Conservation (phyloP, 2,888 invertebrate species). For the Trissolcus brochymenae region DNA sequence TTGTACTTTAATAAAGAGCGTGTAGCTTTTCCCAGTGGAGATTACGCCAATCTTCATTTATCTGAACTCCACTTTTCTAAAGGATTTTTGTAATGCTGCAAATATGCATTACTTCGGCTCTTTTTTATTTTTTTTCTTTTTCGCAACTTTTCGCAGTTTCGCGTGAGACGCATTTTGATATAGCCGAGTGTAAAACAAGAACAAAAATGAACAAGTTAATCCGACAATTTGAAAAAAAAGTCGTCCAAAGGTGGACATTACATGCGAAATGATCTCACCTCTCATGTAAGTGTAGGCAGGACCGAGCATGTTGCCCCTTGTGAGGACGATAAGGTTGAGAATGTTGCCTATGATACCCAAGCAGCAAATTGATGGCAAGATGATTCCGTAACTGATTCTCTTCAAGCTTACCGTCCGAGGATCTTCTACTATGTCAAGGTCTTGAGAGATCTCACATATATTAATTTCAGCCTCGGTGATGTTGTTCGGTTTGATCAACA, state of each 20-base stretch:
- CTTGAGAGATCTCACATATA: constrained; percentile 56
- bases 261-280: constrained; percentile 77
- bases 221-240: constrained; percentile 4
- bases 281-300: constrained; percentile 89
- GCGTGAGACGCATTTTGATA: no score
- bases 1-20: constrained; percentile 14
- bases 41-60: constrained; percentile 17
- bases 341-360: constrained; percentile 87
- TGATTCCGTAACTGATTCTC: constrained; percentile 82
- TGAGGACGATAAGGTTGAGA: constrained; percentile 86
- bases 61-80: constrained; percentile 10
- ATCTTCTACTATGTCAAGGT: constrained; percentile 77
- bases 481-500: constrained; percentile 34
- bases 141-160: no score
- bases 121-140: no score
- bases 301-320: constrained; percentile 86
- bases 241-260: constrained; percentile 5
- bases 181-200: no score
- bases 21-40: constrained; percentile 16
- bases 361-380: constrained; percentile 83
- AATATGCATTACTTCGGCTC: not conserved
- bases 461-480: constrained; percentile 26
- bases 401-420: constrained; percentile 80
- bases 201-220: not conserved
- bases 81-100: constrained; percentile 3